Conservation (phyloP, 2,888 invertebrate genomes). For the Odontocerum albicorne region DNA sequence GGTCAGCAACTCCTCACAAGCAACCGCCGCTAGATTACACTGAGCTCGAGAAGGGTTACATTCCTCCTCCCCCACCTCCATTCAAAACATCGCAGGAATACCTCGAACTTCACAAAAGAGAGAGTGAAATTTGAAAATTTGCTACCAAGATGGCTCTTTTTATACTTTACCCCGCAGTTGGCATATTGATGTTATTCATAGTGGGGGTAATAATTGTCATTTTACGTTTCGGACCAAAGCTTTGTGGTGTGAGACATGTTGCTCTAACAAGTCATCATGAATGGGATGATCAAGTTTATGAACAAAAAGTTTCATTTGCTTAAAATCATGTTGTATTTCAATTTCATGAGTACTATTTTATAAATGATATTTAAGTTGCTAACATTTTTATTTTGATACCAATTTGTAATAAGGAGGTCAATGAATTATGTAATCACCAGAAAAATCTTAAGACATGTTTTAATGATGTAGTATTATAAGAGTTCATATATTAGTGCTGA, state of each 20-base stretch:
- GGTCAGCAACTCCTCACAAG: slow-evolving; percentile 81
- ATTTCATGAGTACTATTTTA: too few relatives aligned
- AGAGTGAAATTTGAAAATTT: slow-evolving; percentile 71
- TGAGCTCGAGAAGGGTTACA: slow-evolving; percentile 63
- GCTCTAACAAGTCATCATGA: slow-evolving; percentile 65
- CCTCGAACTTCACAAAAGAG: slow-evolving; percentile 72
- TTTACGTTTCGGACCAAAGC: slow-evolving; percentile 70
- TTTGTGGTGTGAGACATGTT: slow-evolving; percentile 71
- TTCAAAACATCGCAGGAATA: slow-evolving; percentile 55
- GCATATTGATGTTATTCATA: slow-evolving; percentile 72
- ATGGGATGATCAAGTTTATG: slow-evolving; percentile 69
- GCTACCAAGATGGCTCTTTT: slow-evolving; percentile 64
- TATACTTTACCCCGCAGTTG: slow-evolving; percentile 76
- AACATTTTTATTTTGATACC: too few relatives aligned
- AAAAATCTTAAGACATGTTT: too few relatives aligned
- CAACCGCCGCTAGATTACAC: slow-evolving; percentile 80
- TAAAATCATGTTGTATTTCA: too few relatives aligned
- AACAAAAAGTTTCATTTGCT: slow-evolving; percentile 49
- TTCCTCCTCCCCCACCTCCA: slow-evolving; percentile 42
- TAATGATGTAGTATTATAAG: too few relatives aligned
- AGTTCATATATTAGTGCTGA: too few relatives aligned
- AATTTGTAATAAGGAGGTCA: too few relatives aligned
- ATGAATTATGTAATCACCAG: too few relatives aligned
- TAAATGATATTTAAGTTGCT: too few relatives aligned
- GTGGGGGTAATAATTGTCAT: slow-evolving; percentile 74